phyloP scores from a whole-genome alignment of 2,888 invertebrate genomes.

The Cyclophora punctaria region DNA sequence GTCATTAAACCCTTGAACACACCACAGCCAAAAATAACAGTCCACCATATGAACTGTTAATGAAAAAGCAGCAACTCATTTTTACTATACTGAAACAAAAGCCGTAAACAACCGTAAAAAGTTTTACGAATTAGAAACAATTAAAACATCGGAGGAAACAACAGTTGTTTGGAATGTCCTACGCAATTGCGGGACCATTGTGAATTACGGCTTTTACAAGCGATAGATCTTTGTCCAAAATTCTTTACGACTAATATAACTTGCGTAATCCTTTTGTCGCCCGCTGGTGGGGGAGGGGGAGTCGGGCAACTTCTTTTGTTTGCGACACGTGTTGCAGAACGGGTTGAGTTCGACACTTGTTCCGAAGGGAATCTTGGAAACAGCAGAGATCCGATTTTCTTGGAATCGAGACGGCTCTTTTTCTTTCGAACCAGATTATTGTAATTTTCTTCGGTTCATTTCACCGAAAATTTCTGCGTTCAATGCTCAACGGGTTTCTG shows the following conservation, averaged over 20 bases:
- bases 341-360: constrained; percentile 69
- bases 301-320: constrained; percentile 68
- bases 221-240: constrained; percentile 71
- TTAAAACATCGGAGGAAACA: constrained; percentile 72
- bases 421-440: constrained; percentile 44
- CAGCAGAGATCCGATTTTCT: constrained; percentile 48
- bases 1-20: constrained; percentile 42
- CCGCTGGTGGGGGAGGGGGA: constrained; percentile 34
- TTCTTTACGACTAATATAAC: constrained; percentile 73
- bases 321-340: constrained; percentile 71
- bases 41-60: constrained; percentile 31
- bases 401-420: constrained; percentile 31
- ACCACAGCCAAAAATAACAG: constrained; percentile 47
- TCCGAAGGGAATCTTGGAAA: constrained; percentile 46
- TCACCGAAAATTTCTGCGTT: constrained; percentile 28
- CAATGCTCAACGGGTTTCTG: constrained; percentile 26
- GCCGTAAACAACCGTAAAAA: constrained; percentile 64
- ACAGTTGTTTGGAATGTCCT: constrained; percentile 72
- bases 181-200: constrained; percentile 69
- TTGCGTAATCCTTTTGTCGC: constrained; percentile 72
- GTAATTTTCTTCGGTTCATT: constrained; percentile 35
- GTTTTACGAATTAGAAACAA: constrained; percentile 72
- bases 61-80: constrained; percentile 35
- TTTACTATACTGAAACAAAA: constrained; percentile 43
- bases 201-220: constrained; percentile 67